Conservation (phyloP, 2,888 invertebrate species). For the Ophraella communa region DNA sequence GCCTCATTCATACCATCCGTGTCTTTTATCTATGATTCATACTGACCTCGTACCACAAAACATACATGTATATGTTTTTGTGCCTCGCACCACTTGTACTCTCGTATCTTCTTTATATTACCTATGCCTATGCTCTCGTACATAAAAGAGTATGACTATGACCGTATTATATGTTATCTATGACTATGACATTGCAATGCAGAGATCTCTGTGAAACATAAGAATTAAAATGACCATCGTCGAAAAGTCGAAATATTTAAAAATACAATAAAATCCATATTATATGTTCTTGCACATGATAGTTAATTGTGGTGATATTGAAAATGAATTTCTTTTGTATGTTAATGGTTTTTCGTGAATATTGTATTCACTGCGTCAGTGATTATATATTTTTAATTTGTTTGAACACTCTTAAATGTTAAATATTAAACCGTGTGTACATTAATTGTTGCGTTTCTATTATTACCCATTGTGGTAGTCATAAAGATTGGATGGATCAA, state of each 20-base stretch:
- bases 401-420: slow-evolving; percentile 17
- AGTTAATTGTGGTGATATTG: background rate
- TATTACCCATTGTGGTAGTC: background rate
- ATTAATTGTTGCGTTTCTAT: background rate
- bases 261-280: background rate
- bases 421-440: background rate
- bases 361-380: slow-evolving; percentile 22
- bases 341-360: slow-evolving; percentile 11
- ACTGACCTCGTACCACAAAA: too few species aligned
- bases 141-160: too few species aligned
- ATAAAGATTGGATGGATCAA: background rate
- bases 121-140: too few species aligned
- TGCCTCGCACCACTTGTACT: too few species aligned
- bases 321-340: background rate
- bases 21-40: too few species aligned
- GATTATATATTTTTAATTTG: slow-evolving; percentile 19
- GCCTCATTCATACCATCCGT: too few species aligned
- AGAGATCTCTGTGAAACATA: background rate
- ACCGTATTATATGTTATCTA: too few species aligned
- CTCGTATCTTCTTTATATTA: too few species aligned
- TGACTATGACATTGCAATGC: background rate
- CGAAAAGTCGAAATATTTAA: background rate
- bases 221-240: background rate
- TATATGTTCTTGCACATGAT: background rate
- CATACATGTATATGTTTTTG: too few species aligned